These are phyloP conservation scores for Forbesichthys papilliferus DNA, from an alignment of 2,113 vertebrate genomes.

Conservation along the genomic window DNA sequence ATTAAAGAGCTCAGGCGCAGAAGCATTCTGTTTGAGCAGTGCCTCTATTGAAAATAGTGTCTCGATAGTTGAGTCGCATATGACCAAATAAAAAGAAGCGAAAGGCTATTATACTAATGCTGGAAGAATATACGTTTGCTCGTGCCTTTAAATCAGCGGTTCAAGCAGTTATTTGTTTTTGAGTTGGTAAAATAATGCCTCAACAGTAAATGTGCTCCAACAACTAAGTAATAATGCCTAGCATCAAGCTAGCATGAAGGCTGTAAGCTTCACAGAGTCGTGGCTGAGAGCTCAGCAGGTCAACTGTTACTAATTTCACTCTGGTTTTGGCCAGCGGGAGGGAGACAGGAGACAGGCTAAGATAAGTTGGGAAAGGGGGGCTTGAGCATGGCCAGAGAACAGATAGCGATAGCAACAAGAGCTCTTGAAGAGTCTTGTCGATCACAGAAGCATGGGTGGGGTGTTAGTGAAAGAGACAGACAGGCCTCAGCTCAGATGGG, in stretches of 20 bases:
- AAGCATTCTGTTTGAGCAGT: slow-evolving; percentile 23
- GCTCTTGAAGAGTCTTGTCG: neutral
- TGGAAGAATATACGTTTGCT: no score
- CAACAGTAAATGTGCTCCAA: neutral
- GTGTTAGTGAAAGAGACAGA: slow-evolving; percentile 4
- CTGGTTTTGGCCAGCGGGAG: neutral
- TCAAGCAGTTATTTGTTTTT: no score
- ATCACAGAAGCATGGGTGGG: neutral
- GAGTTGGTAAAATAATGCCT: no score
- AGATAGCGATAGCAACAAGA: neutral
- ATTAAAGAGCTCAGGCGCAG: slow-evolving; percentile 22
- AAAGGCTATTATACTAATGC: no score
- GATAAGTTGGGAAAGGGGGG: neutral
- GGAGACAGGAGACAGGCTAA: neutral
- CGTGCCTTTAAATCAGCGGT: no score
- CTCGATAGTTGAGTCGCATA: no score
- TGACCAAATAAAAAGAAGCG: no score
- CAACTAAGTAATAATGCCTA: slow-evolving; percentile 7
- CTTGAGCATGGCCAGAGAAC: neutral
- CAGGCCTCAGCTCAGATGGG: neutral
- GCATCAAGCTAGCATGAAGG: neutral
- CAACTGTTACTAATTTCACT: neutral
- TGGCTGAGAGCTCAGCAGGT: neutral
- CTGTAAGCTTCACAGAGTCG: neutral
- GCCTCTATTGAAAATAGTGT: neutral